Percentiles rank a stretch among this genome's conserved stretches.
Conservation (phyloP, 1,140 invertebrate species). For the Leptinotarsa undecemlineata region DNA sequence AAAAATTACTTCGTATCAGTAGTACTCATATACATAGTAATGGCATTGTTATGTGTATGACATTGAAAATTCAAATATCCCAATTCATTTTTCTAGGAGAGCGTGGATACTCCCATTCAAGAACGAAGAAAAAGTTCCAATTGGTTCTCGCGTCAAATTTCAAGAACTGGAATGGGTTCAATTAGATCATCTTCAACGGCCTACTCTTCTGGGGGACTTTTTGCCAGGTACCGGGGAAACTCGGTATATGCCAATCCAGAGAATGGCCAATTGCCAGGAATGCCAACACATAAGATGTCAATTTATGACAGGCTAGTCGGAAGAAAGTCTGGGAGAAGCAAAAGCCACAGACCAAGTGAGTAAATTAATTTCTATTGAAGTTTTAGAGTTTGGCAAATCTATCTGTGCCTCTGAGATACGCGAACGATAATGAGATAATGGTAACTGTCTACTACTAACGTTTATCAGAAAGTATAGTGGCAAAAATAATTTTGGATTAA, state of each 20-base stretch:
- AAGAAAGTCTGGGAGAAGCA: conserved; percentile 74
- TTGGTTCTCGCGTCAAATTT: conserved; percentile 83
- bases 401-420: background rate
- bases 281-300: conserved; percentile 68
- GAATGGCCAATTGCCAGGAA: conserved; percentile 60
- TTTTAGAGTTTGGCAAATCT: background rate
- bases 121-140: conserved; percentile 74
- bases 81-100: conserved; percentile 64
- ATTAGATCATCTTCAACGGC: conserved; percentile 80
- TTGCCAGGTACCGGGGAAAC: conserved; percentile 61
- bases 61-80: no score
- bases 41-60: no score
- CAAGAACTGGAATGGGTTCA: conserved; percentile 80
- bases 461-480: no score
- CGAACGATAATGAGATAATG: no score
- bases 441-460: no score
- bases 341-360: conserved; percentile 41
- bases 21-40: no score
- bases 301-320: conserved; percentile 80
- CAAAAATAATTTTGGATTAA: no score
- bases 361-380: background rate
- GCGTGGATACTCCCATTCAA: conserved; percentile 83
- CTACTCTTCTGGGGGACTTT: conserved; percentile 79
- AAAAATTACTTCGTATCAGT: no score
- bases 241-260: conserved; percentile 81